Base-by-base conservation (phyloP, 2,888 invertebrate species). In the Phania funesta region DNA sequence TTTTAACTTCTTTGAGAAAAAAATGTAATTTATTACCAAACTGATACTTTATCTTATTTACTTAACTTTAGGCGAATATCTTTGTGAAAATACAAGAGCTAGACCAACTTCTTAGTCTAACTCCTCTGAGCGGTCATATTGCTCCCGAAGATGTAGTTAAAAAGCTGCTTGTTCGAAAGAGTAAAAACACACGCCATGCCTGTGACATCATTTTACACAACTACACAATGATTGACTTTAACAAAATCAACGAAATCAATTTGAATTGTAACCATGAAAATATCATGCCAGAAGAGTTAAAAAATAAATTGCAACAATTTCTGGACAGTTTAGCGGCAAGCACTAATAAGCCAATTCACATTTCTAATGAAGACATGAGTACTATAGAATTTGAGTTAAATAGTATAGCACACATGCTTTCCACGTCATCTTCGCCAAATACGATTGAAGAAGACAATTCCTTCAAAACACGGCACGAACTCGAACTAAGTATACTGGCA, bases 41-140 rank as follows among this genome's bases (percentile, higher is more conserved):
- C 22, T 20, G 4, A 29, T 5, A 22, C 11, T 22, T 52, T 50
- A 22, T n/a, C n/a, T 22, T 16, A 41, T 16, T 7, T 9, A 11
- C 18, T 60, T 50, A 18, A 50, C n/a, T 82, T n/a, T 20, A 85
- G 88, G 85, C 89, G 5, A 65, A 75, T 20, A 44, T 87, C 1
- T 85, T 86, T 56, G 78, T 46, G 2, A 58, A 87, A 20, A 54
- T 80, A n/a, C 84, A 87, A 48, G 80, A 86, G 48, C 41, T 90
- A 68, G 87, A 89, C 11, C 68, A 86, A 9, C 35, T 87, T 26
- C 80, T 89, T 2, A 58, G 84, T 38, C 83, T 90, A 8, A 86
- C 89, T 6, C 90, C 90, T 0, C 80, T 79, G 0, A 90, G 89
- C 67, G 90, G 90, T 3, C 86, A 78, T 11, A 85, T 86, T 80